A percentile compares a stretch with the other conserved stretches of the same genome.
These are phyloP conservation scores for Didymodactylos carnosus DNA, from an alignment of 2,888 invertebrate species.

Conservation along the genomic window DNA sequence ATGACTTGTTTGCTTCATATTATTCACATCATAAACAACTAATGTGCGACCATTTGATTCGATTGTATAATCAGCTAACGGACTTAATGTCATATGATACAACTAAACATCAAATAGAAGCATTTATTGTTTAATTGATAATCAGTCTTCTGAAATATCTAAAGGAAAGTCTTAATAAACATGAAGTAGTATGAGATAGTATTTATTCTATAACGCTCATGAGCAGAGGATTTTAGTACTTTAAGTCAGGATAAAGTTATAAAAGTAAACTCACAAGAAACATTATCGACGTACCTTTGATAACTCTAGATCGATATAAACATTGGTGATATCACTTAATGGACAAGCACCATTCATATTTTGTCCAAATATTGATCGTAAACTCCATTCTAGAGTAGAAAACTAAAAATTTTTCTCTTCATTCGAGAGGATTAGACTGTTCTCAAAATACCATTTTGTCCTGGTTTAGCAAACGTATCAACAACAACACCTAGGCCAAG, in stretches of 20 bases:
- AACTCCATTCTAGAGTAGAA: constrained; percentile 72
- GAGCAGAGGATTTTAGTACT: too few species aligned
- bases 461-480: constrained; percentile 37
- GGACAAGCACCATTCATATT: constrained; percentile 62
- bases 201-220: too few species aligned
- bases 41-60: constrained; percentile 21
- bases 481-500: constrained; percentile 70
- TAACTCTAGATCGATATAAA: constrained; percentile 53
- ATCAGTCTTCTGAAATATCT: too few species aligned
- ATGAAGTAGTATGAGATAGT: too few species aligned
- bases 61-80: neutral
- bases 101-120: neutral
- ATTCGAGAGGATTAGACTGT: neutral
- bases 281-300: constrained; percentile 37
- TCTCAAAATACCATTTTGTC: neutral
- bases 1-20: constrained; percentile 43
- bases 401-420: neutral
- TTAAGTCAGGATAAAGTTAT: too few species aligned
- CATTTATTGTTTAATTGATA: neutral
- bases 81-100: neutral
- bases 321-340: constrained; percentile 52
- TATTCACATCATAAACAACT: constrained; percentile 43
- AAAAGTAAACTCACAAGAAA: too few species aligned
- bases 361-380: constrained; percentile 65
- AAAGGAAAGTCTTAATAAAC: too few species aligned